These are phyloP conservation scores for Emys orbicularis DNA, from an alignment of 2,797 vertebrate genomes.

Conservation along the genomic window DNA sequence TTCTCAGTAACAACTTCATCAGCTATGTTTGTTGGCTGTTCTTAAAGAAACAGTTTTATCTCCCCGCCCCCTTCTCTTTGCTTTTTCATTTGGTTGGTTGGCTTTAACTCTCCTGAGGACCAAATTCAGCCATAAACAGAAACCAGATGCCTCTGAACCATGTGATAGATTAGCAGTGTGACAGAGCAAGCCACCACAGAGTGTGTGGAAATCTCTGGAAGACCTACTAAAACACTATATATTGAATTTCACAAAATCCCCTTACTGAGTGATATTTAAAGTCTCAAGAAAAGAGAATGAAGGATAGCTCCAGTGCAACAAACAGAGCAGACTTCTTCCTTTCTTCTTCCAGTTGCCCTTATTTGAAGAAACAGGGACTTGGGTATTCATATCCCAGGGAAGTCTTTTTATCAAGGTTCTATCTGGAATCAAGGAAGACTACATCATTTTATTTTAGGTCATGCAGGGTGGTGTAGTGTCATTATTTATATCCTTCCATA, in stretches of 20 bases:
- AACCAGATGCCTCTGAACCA: neutral
- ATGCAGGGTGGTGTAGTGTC: neutral
- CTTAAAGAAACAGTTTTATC: neutral
- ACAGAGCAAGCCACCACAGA: neutral
- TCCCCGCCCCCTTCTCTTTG: neutral
- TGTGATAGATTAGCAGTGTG: neutral
- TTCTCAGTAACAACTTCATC: neutral
- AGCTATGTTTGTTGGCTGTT: neutral
- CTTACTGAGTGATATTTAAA: neutral
- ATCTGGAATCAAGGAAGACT: neutral
- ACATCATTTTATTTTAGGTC: neutral
- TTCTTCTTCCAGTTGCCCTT: neutral
- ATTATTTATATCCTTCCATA: neutral
- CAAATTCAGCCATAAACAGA: neutral
- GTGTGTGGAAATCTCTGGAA: neutral
- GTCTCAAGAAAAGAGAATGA: neutral
- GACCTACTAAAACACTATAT: neutral
- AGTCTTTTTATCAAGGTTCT: neutral
- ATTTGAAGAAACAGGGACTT: neutral
- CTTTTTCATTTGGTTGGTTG: neutral
- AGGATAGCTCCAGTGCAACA: neutral
- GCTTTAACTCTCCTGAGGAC: neutral
- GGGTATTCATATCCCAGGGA: neutral
- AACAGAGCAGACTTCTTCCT: neutral
- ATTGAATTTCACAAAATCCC: neutral